Base-by-base conservation (phyloP, 1,140 invertebrate species). In the Macrocentrus cingulum region DNA sequence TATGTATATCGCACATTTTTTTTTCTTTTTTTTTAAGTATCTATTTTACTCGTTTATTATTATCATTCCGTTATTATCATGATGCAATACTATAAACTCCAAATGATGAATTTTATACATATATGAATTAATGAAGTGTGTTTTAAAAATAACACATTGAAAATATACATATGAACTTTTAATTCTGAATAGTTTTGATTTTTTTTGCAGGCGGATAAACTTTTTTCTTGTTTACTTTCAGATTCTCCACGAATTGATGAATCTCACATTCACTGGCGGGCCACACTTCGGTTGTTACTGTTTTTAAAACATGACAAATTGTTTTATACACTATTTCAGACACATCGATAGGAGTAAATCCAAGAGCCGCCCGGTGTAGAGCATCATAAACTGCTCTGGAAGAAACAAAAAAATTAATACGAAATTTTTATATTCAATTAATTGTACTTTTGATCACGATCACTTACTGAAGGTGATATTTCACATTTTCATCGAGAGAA, bases 381-480 rank as follows among this genome's bases (percentile, higher is more conserved):
- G 45, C 41, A 19, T 59, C 46, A 29, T 65, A 65, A 1, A 53
- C 29, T 15, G 51, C 49, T 16, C 62, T 63, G 29, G 55, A 60
- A 63, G 34, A 39, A n/a, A 49, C 1, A 22, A 52, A 50, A 15
- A 1, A 37, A 51, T 19, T 22, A 52, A 46, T 39, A 13, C n/a
- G 22, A 42, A 25, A 7, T 7, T 25, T 29, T n/a, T 41, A 18
- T 29, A 13, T 19, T 11, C 13, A 49, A 9, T 36, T 45, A 52
- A n/a, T n/a, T n/a, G n/a, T n/a, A n/a, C n/a, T n/a, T n/a, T n/a
- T n/a, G 7, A 39, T 36, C 25, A 29, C 3, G 25, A 56, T 32
- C 9, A 56, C 42, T 25, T 52, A 63, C 56, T 37, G 20, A 29
- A 66, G 59, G 42, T 66, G 53, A 23, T 57, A 59, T 13, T 59